phyloP scores from a whole-genome alignment of 2,113 vertebrate genomes.

The Larimichthys crocea region DNA sequence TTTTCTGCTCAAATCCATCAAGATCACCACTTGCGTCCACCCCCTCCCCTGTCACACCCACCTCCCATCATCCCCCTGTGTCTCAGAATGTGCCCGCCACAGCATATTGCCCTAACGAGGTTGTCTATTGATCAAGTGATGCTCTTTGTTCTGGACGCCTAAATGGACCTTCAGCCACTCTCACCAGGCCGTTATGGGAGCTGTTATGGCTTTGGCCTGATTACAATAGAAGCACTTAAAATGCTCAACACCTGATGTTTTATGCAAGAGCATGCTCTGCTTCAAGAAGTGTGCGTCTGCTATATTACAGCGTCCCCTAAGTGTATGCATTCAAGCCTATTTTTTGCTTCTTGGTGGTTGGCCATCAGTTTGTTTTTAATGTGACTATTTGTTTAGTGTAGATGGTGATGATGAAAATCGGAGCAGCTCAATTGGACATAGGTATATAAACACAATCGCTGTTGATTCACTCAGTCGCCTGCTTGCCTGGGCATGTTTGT shows the following conservation, averaged over 20 bases:
- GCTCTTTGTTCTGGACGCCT: constrained; percentile 73
- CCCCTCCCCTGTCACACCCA: constrained; percentile 25
- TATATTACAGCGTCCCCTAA: constrained; percentile 38
- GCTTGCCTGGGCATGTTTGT: constrained; percentile 1
- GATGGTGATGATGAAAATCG: constrained; percentile 33
- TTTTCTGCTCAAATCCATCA: constrained; percentile 2
- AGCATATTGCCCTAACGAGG: constrained; percentile 75
- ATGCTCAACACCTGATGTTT: constrained; percentile 75
- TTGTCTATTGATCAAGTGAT: constrained; percentile 79
- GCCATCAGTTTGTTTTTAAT: constrained; percentile 32
- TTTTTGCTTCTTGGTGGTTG: constrained; percentile 10
- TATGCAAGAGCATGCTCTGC: constrained; percentile 71
- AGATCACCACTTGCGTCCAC: constrained; percentile 12
- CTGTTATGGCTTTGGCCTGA: constrained; percentile 71
- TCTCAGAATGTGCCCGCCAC: constrained; percentile 62
- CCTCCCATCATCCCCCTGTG: constrained; percentile 37
- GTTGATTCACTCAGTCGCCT: constrained; percentile 5
- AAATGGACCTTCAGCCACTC: constrained; percentile 76
- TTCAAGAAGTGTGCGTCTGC: constrained; percentile 51
- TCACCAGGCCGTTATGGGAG: constrained; percentile 66
- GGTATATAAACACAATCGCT: constrained; percentile 15
- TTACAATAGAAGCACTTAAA: constrained; percentile 81
- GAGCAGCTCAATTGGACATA: constrained; percentile 9
- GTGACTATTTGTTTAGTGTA: constrained; percentile 39
- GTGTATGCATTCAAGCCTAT: constrained; percentile 37